Base-by-base conservation (phyloP, 1,140 invertebrate genomes). In the Chrysomallon squamiferum region DNA sequence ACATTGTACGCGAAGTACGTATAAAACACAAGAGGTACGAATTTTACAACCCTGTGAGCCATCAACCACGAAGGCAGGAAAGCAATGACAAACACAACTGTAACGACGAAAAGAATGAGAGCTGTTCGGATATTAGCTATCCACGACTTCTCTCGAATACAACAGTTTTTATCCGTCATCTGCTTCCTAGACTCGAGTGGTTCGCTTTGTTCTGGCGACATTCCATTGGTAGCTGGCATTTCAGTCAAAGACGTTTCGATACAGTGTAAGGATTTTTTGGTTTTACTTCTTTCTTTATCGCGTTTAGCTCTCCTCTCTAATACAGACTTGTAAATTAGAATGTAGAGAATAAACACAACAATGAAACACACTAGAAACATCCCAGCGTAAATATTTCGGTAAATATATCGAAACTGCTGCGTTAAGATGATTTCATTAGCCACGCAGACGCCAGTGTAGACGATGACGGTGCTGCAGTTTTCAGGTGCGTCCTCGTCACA, bases 1-100 rank as follows among this genome's bases (percentile, higher is more conserved):
- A 82, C 77, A 67, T 84, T 81, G 63, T 84, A 81, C 45, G 74
- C 72, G 65, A 83, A 84, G 66, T 84, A 84, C 64, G 78, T 73
- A 59, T 83, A 84, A 65, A 84, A 84, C 15, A 84, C 60, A 3
- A 80, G 61, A 9, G 59, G 68, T 43, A 75, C 77, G 47, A 79
- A 82, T 3, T 54, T 29, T 6, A 84, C 64, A 22, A 78, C 66
- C 27, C 63, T 54, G 58, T 77, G 72, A 3, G 80, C 75, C 78
- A 81, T 82, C 3, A 84, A 59, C 72, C 76, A 80, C 9, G 81
- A 76, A 3, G 82, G 82, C 30, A 79, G 63, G 60, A 81, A 84
- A 4, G 80, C 79, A 20, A 83, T 67, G 6, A 84, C 62, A 65
- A 82, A 84, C n/a, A 80, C 79, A 13, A 83, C 38, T 2, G 81